Percentiles rank a stretch among this genome's conserved stretches.
Conservation (phyloP, 2,113 vertebrate species). For the Microcebus murinus region DNA sequence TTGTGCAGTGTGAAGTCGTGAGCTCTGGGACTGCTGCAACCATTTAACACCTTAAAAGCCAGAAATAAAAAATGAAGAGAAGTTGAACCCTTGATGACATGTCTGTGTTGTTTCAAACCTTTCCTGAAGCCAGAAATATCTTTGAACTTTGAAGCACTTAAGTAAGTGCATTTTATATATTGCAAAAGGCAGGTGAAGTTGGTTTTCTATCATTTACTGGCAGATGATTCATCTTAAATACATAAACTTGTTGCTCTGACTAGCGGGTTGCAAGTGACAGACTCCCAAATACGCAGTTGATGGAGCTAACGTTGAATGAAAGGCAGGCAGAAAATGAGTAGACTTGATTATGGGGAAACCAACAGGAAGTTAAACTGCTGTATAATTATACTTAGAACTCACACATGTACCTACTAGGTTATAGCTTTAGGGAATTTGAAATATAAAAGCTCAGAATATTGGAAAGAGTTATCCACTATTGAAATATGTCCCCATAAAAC, state of each 20-base stretch:
- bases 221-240: neutral
- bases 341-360: neutral
- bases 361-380: neutral
- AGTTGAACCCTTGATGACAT: neutral
- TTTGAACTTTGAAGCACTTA: neutral
- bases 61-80: neutral
- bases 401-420: neutral
- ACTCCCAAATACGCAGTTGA: neutral
- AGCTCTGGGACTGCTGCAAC: neutral
- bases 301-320: neutral
- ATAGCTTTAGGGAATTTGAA: neutral
- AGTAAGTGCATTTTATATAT: neutral
- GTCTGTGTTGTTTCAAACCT: neutral
- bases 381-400: neutral
- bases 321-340: neutral
- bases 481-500: neutral
- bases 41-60: neutral
- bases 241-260: neutral
- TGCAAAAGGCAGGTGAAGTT: neutral
- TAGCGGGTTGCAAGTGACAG: neutral
- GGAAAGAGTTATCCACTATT: neutral
- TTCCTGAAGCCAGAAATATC: slow-evolving; percentile 3
- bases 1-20: neutral
- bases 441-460: neutral
- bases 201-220: neutral